These are phyloP conservation scores for Abramis brama DNA, from an alignment of 2,113 vertebrate species.

Conservation along the genomic window DNA sequence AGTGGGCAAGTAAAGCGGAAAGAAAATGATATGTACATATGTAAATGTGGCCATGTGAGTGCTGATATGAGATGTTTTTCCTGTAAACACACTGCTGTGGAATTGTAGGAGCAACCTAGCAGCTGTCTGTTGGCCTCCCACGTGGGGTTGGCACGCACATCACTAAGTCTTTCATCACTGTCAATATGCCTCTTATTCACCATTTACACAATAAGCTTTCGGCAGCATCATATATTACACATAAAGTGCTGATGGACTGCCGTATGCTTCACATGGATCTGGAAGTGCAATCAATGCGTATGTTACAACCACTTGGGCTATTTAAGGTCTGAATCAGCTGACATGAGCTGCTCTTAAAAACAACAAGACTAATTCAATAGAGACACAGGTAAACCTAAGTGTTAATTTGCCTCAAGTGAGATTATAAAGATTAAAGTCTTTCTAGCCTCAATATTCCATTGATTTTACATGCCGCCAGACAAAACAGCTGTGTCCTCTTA, in stretches of 20 bases:
- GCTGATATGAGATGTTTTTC: slow-evolving; percentile 27
- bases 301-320: slow-evolving; percentile 9
- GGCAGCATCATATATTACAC: slow-evolving; percentile 43
- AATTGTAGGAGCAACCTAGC: slow-evolving; percentile 2
- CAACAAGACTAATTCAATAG: slow-evolving; percentile 23
- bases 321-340: slow-evolving; percentile 46
- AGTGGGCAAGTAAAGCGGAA: not conserved
- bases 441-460: not conserved
- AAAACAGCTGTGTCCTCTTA: not conserved
- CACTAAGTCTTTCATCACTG: slow-evolving; percentile 47
- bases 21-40: not conserved
- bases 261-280: slow-evolving; percentile 43
- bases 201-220: slow-evolving; percentile 46
- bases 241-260: slow-evolving; percentile 34
- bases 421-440: slow-evolving; percentile 22
- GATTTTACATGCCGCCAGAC: slow-evolving; percentile 14
- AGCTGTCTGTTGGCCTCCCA: slow-evolving; percentile 52
- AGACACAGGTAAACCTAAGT: not conserved
- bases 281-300: slow-evolving; percentile 31
- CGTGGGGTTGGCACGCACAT: slow-evolving; percentile 14
- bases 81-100: slow-evolving; percentile 39
- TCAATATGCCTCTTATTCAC: slow-evolving; percentile 56
- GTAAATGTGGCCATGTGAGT: slow-evolving; percentile 15
- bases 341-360: slow-evolving; percentile 25
- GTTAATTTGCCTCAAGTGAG: not conserved